Evolutionary conservation across 2,113 vertebrate genomes (phyloP), one percentile per base, ranked within the genome.

Genomic region (Aplodontia rufa): DNA sequence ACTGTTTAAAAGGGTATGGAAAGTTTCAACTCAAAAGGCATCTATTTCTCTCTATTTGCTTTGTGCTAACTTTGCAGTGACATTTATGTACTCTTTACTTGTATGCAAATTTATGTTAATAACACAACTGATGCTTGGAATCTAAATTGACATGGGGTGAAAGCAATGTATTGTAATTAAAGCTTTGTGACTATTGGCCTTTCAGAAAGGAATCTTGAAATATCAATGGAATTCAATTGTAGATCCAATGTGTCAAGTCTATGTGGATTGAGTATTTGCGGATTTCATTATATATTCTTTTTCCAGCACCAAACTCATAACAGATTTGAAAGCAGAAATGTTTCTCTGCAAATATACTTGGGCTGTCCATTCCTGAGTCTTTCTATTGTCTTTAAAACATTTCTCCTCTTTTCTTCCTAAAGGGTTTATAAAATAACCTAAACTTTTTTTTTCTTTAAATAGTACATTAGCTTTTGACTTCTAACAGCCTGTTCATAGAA

Each of bases 81-180:
- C 94, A 98, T 98, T 96, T 97, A 45, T 96, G 93, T 97, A 97
- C 97, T 97, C 94, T 97, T 97, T 91, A 92, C 78, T 92, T 97
- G 62, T 96, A 97, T 96, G 97, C 95, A 98, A 98, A 98, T 97
- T 96, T 96, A 97, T 97, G 97, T 81, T 97, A 98, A 97, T 84
- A 49, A 82, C 2, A 95, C 75, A 95, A 97, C 42, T 47, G 40
- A 80, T 60, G 76, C 68, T 93, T 92, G 58, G 96, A 96, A 96
- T 98, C 76, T 84, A 96, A 97, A 98, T 93, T 88, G 96, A 91
- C 68, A 92, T 51, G 30, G 26, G 71, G 55, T 0, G 16, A 97
- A 97, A 97, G 69, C 26, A 92, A 84, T 95, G 62, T 91, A 62
- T 79, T 94, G 3, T 91, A 49, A 79, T 40, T 49, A 91, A 96